These are phyloP conservation scores for Hymenochirus boettgeri DNA, from an alignment of 2,113 vertebrate species.

Conservation along the genomic window DNA sequence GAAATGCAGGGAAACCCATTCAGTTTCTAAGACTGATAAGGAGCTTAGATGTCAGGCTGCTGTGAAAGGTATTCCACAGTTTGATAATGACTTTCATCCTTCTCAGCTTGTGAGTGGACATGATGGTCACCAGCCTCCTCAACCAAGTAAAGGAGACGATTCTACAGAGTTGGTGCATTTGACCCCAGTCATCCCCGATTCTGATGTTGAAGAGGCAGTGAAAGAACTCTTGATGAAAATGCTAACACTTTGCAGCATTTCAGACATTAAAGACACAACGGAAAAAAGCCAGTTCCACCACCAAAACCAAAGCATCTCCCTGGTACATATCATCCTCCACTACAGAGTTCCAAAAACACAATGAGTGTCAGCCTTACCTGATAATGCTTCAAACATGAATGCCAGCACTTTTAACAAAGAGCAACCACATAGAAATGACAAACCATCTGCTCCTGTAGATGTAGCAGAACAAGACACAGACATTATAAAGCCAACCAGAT, in stretches of 20 bases:
- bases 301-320: constrained; percentile 58
- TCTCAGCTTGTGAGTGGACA: constrained; percentile 66
- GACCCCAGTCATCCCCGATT: constrained; percentile 36
- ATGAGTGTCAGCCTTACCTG: constrained; percentile 32
- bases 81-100: constrained; percentile 64
- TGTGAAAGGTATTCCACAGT: constrained; percentile 46
- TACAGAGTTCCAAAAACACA: constrained; percentile 34
- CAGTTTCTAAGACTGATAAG: constrained; percentile 51
- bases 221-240: constrained; percentile 53
- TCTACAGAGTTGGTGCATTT: constrained; percentile 45
- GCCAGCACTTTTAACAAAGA: constrained; percentile 7
- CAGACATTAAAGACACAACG: constrained; percentile 47
- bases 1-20: constrained; percentile 62
- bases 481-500: constrained; percentile 53
- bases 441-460: constrained; percentile 11
- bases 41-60: constrained; percentile 44
- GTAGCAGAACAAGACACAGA: constrained; percentile 43
- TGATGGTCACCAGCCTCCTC: constrained; percentile 46
- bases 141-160: constrained; percentile 52
- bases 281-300: constrained; percentile 57
- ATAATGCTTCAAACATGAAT: constrained; percentile 26
- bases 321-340: constrained; percentile 33
- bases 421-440: constrained; percentile 16
- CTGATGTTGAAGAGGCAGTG: constrained; percentile 45
- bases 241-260: constrained; percentile 61